Percentiles rank a stretch among this genome's conserved stretches.
Evolutionary conservation across 2,113 vertebrate genomes (phyloP).

Genomic region (Tringa solitaria): DNA sequence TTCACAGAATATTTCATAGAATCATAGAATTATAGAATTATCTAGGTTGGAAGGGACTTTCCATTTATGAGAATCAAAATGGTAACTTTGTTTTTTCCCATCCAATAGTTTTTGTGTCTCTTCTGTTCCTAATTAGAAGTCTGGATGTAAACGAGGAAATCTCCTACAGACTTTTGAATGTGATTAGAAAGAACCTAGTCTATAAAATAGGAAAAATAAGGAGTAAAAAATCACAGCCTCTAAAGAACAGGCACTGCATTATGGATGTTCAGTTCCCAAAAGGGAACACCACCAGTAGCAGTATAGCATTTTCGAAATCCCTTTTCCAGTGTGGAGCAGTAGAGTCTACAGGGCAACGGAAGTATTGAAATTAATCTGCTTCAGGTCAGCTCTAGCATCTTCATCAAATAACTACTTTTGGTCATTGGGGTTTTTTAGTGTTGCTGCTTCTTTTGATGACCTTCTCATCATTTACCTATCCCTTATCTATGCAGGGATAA

Average conservation of each 20-base stretch:
- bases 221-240: not conserved
- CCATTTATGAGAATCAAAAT: slow-evolving; percentile 37
- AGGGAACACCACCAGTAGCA: not conserved
- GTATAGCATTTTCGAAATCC: not conserved
- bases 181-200: slow-evolving; percentile 11
- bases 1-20: slow-evolving; percentile 13
- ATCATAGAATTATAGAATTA: too few species aligned
- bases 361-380: not conserved
- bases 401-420: not conserved
- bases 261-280: not conserved
- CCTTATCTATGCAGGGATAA: not conserved
- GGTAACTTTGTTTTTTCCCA: slow-evolving; percentile 53
- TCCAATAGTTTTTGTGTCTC: slow-evolving; percentile 24
- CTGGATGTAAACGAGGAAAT: not conserved
- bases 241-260: not conserved
- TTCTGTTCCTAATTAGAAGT: slow-evolving; percentile 36
- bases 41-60: too few species aligned
- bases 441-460: not conserved
- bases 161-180: not conserved
- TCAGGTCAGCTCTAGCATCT: not conserved
- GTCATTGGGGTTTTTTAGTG: not conserved
- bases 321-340: not conserved
- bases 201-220: slow-evolving; percentile 43
- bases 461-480: not conserved
- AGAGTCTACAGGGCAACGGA: not conserved